Percentiles rank a stretch among this genome's conserved stretches.
These are phyloP conservation scores for Sepioteuthis lessoniana DNA, from an alignment of 2,888 invertebrate species.

Conservation along the genomic window DNA sequence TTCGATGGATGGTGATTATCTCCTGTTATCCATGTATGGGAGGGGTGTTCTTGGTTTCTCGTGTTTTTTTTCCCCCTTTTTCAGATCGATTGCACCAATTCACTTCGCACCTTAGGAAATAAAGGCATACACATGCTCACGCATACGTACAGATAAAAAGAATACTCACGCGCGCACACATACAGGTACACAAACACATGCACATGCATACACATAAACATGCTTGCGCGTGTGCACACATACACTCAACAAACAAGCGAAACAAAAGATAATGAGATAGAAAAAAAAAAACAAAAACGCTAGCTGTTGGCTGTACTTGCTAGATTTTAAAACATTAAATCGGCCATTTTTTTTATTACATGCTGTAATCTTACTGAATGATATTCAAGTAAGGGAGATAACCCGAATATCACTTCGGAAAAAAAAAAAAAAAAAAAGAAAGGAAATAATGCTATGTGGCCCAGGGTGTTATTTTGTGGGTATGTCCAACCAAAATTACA, in stretches of 20 bases:
- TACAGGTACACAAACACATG: background rate
- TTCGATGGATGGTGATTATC: too few species aligned
- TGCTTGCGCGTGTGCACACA: background rate
- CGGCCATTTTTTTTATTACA: background rate
- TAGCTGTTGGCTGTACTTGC: background rate
- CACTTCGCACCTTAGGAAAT: background rate
- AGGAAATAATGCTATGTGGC: too few species aligned
- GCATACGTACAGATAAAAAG: background rate
- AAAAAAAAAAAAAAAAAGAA: too few species aligned
- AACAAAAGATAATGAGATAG: background rate
- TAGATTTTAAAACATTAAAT: background rate
- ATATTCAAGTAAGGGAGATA: too few species aligned
- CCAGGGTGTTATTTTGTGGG: too few species aligned
- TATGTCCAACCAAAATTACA: too few species aligned
- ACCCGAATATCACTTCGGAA: too few species aligned
- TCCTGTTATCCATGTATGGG: too few species aligned
- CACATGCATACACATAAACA: background rate
- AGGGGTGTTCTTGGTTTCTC: too few species aligned
- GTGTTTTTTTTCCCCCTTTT: too few species aligned
- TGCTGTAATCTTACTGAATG: too few species aligned
- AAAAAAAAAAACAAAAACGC: background rate
- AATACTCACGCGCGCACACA: background rate
- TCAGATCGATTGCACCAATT: background rate
- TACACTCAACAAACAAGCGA: conserved; percentile 11
- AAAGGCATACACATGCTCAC: background rate